Base-by-base conservation (phyloP, 2,888 invertebrate genomes). In the Drosophila pegasa region DNA sequence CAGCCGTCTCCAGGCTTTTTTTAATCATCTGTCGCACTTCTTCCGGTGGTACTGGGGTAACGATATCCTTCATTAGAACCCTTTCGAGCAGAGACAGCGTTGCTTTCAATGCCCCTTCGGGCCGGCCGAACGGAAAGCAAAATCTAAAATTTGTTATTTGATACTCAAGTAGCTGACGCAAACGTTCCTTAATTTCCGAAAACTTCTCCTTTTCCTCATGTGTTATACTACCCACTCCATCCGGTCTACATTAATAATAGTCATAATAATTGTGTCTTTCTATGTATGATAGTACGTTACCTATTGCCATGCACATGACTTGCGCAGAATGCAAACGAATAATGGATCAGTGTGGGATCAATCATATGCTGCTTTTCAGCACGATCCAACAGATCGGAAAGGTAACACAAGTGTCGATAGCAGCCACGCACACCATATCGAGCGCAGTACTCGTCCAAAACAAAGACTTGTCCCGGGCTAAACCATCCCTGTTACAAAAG, bases 101-200 rank as follows among this genome's bases (percentile, higher is more conserved):
- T 18, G 98, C 97, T 94, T 99, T 99, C 75, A 99, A 93, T 51
- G 99, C 97, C 54, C 99, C 99, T 92, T 99, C 99, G 8, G 99
- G 99, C 87, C 99, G 94, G 71, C 99, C 99, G 92, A 99, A 99
- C 71, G 99, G 99, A 93, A 99, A 99, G 91, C 98, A 98, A 92
- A 96, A 99, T 93, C 98, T 95, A 94, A 99, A 99, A 94, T 99
- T 98, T 27, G 99, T 99, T 89, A 99, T 99, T 94, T 99, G 99
- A 93, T 98, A 96, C 93, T 99, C 99, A 80, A 99, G 94, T 77
- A 99, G 94, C 87, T 97, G 95, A 89, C 98, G 95, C 78, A 99
- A 94, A 72, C 99, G 94, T 90, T 99, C 99, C 92, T 99, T 99
- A 90, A 99, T 97, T 92, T 98, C 98, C 71, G 98, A 97, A 92